Evolutionary conservation across 2,113 vertebrate species (phyloP), one percentile per base, ranked within the genome.

Genomic region (Odontesthes bonariensis): DNA sequence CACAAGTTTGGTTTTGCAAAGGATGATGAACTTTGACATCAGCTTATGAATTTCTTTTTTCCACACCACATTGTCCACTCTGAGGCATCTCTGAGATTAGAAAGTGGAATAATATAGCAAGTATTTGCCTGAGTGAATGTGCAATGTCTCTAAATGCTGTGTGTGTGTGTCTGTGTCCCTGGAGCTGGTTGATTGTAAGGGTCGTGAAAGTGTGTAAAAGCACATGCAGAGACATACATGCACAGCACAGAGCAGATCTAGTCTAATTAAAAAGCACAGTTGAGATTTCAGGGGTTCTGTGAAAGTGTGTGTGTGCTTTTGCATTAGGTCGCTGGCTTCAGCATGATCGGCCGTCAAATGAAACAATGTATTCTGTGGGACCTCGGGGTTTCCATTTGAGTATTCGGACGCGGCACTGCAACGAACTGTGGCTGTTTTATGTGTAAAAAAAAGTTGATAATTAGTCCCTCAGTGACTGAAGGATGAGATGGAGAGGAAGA

Each of bases 401-500:
- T 93, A 91, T 94, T 93, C 93, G 93, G 90, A 94, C 77, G 61
- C 84, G 16, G 89, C 88, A 93, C 94, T 90, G 82, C 73, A 87
- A 89, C 88, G 74, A 92, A 89, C 84, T 92, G 91, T 95, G 94
- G 92, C 94, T 94, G 95, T 95, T 95, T 96, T 94, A 95, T 95
- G 93, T 95, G 87, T 86, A 65, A 84, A 89, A 95, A 95, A 96
- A 96, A 96, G 94, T 96, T 95, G 94, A 94, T 99, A 99, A 99
- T 99, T 98, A 98, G 95, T 99, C 97, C 97, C 98, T 89, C 93
- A 97, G 98, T 98, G 98, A 94, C 94, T 98, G 95, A 93, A 95
- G 93, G 93, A 90, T 92, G 95, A 95, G 93, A 91, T 87, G 94
- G 94, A 95, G 88, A 79, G 67, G 47, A 78, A 58, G 35, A 57